A percentile compares a stretch with the other conserved stretches of the same genome.
These are phyloP conservation scores for Addax nasomaculatus DNA, from an alignment of 2,113 vertebrate genomes.

Conservation along the genomic window DNA sequence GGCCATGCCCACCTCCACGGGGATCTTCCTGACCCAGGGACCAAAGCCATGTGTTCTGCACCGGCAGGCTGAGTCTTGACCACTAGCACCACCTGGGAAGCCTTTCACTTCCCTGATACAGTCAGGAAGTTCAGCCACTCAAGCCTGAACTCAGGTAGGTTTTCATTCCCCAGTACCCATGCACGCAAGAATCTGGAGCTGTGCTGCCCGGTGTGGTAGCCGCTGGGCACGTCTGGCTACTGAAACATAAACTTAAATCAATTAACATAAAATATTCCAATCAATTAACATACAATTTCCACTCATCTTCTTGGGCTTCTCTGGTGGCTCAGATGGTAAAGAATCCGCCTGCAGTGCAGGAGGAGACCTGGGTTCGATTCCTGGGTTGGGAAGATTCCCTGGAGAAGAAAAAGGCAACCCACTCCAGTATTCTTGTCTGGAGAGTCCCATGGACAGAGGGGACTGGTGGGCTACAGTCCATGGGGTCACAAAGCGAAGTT, in stretches of 20 bases:
- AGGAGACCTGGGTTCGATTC: fast-evolving
- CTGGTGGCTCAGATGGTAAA: neutral
- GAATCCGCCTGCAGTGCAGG: neutral
- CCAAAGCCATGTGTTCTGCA: neutral
- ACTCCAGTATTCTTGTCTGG: neutral
- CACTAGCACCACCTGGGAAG: neutral
- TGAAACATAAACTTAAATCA: neutral
- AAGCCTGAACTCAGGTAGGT: neutral
- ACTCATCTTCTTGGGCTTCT: neutral
- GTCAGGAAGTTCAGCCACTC: neutral
- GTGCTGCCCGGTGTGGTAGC: fast-evolving
- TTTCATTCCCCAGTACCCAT: neutral
- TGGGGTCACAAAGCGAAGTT: neutral
- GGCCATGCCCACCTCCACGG: neutral
- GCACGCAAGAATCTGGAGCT: neutral
- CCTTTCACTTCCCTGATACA: neutral
- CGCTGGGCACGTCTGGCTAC: fast-evolving
- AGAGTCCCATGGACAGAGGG: neutral
- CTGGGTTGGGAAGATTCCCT: neutral
- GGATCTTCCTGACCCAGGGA: neutral
- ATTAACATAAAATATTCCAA: too few relatives aligned
- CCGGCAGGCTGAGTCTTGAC: neutral
- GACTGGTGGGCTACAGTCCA: neutral
- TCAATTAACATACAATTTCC: neutral
- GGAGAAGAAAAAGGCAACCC: neutral